Percentiles rank a stretch among this genome's conserved stretches.
phyloP scores from a whole-genome alignment of 2,113 vertebrate genomes.

The Eptesicus fuscus region DNA sequence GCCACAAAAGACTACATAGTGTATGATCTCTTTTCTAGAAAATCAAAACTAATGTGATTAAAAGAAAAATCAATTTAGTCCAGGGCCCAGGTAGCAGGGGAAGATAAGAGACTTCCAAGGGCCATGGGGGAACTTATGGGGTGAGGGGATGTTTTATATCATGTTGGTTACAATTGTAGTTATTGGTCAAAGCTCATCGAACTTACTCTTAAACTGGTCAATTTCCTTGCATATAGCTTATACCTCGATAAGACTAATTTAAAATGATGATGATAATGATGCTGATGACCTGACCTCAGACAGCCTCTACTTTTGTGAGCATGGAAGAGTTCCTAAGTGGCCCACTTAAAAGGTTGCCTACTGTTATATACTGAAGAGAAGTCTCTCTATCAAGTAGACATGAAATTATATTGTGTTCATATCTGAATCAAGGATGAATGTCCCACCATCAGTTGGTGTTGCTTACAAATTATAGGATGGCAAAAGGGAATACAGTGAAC shows the following conservation, averaged over 20 bases:
- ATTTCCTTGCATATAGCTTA: not conserved
- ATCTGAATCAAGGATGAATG: not conserved
- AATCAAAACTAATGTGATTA: not conserved
- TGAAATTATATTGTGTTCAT: not conserved
- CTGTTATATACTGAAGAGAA: not conserved
- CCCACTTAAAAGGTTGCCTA: not conserved
- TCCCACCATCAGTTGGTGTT: not conserved
- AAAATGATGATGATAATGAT: not conserved
- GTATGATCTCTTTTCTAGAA: not conserved
- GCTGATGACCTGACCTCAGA: not conserved
- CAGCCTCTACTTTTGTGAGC: not conserved
- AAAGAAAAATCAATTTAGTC: not conserved
- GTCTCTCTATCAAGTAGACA: not conserved
- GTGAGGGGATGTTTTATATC: not conserved
- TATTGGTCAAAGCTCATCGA: not conserved
- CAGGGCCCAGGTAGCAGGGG: not conserved
- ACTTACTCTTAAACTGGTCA: not conserved
- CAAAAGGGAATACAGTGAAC: not conserved
- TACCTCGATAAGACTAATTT: not conserved
- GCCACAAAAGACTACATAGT: not conserved
- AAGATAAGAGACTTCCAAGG: not conserved
- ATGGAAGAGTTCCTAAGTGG: not conserved
- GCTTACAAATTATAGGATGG: not conserved
- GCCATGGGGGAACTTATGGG: accelerated
- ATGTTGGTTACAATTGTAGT: not conserved